phyloP scores from a whole-genome alignment of 2,888 invertebrate genomes.

The Epiblema foenella region DNA sequence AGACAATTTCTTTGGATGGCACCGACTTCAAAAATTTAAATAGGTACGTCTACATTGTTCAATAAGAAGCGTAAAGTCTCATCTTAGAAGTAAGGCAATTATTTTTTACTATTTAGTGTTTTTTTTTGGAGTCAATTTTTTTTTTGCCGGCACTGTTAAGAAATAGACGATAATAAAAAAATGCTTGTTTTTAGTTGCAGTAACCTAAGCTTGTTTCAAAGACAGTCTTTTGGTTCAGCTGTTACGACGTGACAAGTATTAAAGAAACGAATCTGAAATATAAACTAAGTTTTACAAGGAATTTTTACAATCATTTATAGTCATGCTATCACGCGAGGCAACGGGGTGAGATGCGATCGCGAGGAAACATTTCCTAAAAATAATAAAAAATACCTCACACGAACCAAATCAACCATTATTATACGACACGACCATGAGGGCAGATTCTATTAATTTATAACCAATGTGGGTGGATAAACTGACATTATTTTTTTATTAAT shows the following conservation, averaged over 20 bases:
- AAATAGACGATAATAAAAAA: too few species aligned
- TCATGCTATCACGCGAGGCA: slow-evolving; percentile 58
- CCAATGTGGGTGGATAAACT: slow-evolving; percentile 84
- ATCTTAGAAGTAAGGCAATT: too few species aligned
- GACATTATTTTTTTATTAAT: slow-evolving; percentile 77
- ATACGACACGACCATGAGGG: slow-evolving; percentile 80
- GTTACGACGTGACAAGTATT: slow-evolving; percentile 14
- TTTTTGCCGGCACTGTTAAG: too few species aligned
- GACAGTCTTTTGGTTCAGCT: not conserved
- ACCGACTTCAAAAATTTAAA: too few species aligned
- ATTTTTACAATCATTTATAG: slow-evolving; percentile 36
- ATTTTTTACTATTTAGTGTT: too few species aligned
- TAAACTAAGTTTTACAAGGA: slow-evolving; percentile 20
- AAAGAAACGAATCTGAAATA: slow-evolving; percentile 8
- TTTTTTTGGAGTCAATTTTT: too few species aligned
- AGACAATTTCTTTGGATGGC: too few species aligned
- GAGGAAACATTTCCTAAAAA: slow-evolving; percentile 71
- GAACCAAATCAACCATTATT: slow-evolving; percentile 79
- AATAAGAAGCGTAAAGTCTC: too few species aligned
- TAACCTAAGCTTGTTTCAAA: not conserved
- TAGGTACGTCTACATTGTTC: too few species aligned
- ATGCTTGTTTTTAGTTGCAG: too few species aligned
- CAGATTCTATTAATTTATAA: slow-evolving; percentile 84
- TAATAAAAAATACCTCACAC: slow-evolving; percentile 83
- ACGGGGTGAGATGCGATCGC: slow-evolving; percentile 65